Evolutionary conservation across 2,797 vertebrate genomes (phyloP).

Genomic region (Hemibagrus guttatus): DNA sequence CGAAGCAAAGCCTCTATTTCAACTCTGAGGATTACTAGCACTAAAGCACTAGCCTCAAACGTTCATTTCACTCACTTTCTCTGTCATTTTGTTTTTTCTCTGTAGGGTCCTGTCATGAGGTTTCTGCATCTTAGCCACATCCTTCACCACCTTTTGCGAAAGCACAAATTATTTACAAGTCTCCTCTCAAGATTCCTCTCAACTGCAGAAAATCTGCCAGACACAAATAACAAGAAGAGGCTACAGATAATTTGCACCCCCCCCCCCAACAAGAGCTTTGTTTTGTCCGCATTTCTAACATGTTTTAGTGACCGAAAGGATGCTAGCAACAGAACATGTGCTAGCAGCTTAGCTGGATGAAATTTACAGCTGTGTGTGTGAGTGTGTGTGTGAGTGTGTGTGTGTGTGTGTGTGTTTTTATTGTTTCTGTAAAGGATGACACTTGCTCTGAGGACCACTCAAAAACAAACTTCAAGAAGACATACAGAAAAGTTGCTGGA

Average conservation of each 20-base stretch:
- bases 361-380: not conserved
- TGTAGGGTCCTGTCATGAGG: conserved; percentile 34
- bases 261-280: conserved; percentile 11
- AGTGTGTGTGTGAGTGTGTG: not conserved
- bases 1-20: not conserved
- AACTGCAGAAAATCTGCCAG: conserved; percentile 8
- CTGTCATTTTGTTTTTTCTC: conserved; percentile 31
- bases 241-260: conserved; percentile 18
- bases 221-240: conserved; percentile 24
- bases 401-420: not conserved
- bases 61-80: conserved; percentile 31
- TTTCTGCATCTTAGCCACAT: conserved; percentile 37
- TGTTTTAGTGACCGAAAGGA: not conserved
- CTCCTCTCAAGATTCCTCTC: not conserved
- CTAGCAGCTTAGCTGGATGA: conserved; percentile 16
- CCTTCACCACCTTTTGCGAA: not conserved
- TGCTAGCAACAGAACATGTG: not conserved
- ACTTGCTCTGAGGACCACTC: conserved; percentile 1
- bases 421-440: not conserved
- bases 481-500: not conserved
- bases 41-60: conserved; percentile 13
- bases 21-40: conserved; percentile 25
- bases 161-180: not conserved
- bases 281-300: conserved; percentile 7
- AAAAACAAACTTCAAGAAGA: not conserved